Base-by-base conservation (phyloP, 2,797 vertebrate species). In the Octomys mimax region DNA sequence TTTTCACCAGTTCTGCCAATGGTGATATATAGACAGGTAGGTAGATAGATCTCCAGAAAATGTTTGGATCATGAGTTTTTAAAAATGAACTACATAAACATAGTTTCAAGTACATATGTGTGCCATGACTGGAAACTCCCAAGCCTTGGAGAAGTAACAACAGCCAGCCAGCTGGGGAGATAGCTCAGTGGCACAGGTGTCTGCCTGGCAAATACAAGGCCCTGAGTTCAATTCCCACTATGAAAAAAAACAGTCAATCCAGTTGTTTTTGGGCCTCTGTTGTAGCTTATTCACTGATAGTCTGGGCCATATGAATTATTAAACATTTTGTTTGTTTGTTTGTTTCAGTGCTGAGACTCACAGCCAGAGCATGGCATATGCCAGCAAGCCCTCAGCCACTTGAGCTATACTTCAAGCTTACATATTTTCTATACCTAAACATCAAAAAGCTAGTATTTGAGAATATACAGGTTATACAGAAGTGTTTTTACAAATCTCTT, bases 1-100 rank as follows among this genome's bases (percentile, higher is more conserved):
- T 96, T 96, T 36, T 96, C 90, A 78, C 26, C 28, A 64, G 46
- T 78, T 86, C 62, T 82, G n/a, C 9, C 22, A 64, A 95, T 83
- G 83, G 1, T 70, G 28, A 75, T 62, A 62, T 28, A 11, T 64
- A 22, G 59, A 54, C 54, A 57, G 49, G 21, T 22, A 59, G 19
- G 5, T 59, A 59, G 18, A 59, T 33, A 49, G 54, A 62, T 73
- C 1, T 13, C 24, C n/a, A 91, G 66, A n/a, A 79, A 36, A 73
- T 28, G 93, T 95, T 89, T 62, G 57, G 49, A 78, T 64, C 79
- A 19, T 79, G 83, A 2, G 85, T 84, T 87, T 81, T 95, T 46
- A 80, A 78, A 84, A 80, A 26, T 83, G 57, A 52, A 31, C 73
- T 66, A 6, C 1, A 5, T 79, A 68, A 33, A 68, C 31, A 68